phyloP scores from a whole-genome alignment of 2,113 vertebrate genomes.

The Regulus satrapa region DNA sequence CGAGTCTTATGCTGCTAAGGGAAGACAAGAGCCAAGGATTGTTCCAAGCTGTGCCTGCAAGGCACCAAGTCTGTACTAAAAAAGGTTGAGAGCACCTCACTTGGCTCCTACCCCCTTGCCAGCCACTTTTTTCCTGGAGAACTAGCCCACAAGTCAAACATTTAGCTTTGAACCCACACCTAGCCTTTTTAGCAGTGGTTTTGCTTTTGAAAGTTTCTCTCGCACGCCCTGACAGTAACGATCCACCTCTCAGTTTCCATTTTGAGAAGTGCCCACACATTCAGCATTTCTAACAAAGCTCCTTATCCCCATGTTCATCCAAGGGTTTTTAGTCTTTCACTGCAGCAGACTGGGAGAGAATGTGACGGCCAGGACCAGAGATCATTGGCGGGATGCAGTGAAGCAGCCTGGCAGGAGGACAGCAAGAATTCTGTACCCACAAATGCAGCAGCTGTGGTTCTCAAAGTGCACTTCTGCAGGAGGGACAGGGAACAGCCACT shows the following conservation, averaged over 20 bases:
- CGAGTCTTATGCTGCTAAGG: neutral
- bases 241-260: neutral
- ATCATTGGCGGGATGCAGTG: neutral
- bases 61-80: neutral
- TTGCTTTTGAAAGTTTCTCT: neutral
- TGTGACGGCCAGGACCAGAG: neutral
- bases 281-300: neutral
- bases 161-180: neutral
- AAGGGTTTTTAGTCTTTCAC: neutral
- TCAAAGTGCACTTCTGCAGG: neutral
- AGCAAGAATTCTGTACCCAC: neutral
- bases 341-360: rapidly evolving
- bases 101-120: neutral
- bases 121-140: neutral
- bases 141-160: neutral
- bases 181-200: neutral
- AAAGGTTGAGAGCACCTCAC: neutral
- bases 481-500: neutral
- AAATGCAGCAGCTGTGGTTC: neutral
- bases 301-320: neutral
- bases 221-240: neutral
- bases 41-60: neutral
- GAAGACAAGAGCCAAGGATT: neutral
- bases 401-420: neutral
- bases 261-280: neutral